A percentile compares a stretch with the other conserved stretches of the same genome.
phyloP scores from a whole-genome alignment of 2,888 invertebrate species.

The Mimas tiliae region DNA sequence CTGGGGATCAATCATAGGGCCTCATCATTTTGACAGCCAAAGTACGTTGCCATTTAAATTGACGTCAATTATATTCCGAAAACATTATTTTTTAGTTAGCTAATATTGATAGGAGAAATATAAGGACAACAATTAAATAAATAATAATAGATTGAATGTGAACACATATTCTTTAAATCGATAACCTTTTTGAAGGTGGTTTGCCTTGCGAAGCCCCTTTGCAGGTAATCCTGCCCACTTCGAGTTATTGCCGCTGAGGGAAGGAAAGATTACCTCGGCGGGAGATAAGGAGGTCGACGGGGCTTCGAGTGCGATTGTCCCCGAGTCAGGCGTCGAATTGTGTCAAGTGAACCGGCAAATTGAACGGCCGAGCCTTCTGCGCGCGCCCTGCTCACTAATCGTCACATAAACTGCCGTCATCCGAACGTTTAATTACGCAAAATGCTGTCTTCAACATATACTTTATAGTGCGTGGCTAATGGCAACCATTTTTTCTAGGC shows the following conservation, averaged over 20 bases:
- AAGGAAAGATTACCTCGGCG: constrained; percentile 84
- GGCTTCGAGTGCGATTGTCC: constrained; percentile 84
- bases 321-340: constrained; percentile 85
- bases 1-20: background rate
- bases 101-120: background rate
- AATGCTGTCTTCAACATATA: constrained; percentile 64
- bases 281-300: constrained; percentile 85
- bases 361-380: constrained; percentile 83
- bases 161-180: constrained; percentile 80
- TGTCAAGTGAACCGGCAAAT: constrained; percentile 85
- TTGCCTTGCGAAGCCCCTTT: constrained; percentile 78
- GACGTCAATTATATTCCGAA: background rate
- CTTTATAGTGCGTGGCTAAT: constrained; percentile 40
- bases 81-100: background rate
- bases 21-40: constrained; percentile 19
- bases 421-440: constrained; percentile 79
- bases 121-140: background rate
- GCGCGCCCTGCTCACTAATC: constrained; percentile 80
- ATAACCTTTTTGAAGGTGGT: constrained; percentile 81
- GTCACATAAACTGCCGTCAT: constrained; percentile 80
- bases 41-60: background rate
- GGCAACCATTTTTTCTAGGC: constrained; percentile 28
- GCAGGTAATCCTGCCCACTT: constrained; percentile 85
- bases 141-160: constrained; percentile 43
- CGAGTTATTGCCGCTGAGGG: constrained; percentile 84